These are phyloP conservation scores for Tetraodon nigroviridis DNA, from an alignment of 2,113 vertebrate genomes.

Conservation along the genomic window DNA sequence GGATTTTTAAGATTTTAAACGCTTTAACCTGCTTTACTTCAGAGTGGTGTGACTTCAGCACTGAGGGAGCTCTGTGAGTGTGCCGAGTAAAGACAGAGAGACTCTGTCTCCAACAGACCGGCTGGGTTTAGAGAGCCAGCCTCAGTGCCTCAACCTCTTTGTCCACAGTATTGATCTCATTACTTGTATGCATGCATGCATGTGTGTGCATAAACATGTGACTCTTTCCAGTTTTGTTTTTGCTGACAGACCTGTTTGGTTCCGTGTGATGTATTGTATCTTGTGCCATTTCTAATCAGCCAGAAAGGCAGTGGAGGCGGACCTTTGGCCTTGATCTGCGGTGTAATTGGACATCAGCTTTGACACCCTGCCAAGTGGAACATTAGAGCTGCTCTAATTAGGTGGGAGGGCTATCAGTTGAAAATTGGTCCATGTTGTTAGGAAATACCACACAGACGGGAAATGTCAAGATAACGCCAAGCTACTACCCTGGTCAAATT, in stretches of 20 bases:
- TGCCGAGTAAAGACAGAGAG: conserved; percentile 55
- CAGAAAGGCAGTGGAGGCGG: conserved; percentile 59
- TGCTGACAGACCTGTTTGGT: conserved; percentile 45
- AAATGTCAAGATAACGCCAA: conserved; percentile 66
- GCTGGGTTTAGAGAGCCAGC: conserved; percentile 52
- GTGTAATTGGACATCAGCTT: conserved; percentile 76
- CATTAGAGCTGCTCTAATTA: conserved; percentile 75
- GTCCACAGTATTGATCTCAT: conserved; percentile 53
- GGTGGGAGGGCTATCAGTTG: conserved; percentile 69
- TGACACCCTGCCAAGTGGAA: conserved; percentile 73
- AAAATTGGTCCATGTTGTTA: conserved; percentile 67
- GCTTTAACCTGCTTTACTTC: conserved; percentile 58
- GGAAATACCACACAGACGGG: conserved; percentile 74
- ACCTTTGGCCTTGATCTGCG: conserved; percentile 71
- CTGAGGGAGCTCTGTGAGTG: conserved; percentile 65
- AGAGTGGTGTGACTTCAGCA: conserved; percentile 49
- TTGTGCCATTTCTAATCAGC: conserved; percentile 65
- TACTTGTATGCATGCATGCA: conserved; percentile 15
- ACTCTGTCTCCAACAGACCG: conserved; percentile 61
- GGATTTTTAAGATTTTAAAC: conserved; percentile 69
- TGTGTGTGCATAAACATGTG: conserved; percentile 9
- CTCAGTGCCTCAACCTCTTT: conserved; percentile 45
- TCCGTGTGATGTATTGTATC: conserved; percentile 44
- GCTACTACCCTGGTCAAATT: conserved; percentile 59
- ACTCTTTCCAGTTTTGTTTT: conserved; percentile 24